A percentile compares a stretch with the other conserved stretches of the same genome.
Conservation (phyloP, 2,797 vertebrate species). For the Carcharodon carcharias region DNA sequence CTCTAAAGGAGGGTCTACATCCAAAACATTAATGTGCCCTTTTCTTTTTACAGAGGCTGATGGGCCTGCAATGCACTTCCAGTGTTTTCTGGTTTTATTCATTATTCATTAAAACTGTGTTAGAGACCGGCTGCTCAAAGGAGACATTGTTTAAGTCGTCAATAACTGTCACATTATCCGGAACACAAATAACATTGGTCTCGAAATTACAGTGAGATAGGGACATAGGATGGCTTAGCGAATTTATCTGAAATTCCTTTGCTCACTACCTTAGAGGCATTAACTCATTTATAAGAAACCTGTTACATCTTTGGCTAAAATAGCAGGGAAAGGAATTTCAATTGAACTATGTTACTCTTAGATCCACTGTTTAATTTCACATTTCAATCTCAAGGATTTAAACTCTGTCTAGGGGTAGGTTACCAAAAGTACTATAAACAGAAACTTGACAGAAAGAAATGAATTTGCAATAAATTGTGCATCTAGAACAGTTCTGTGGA, state of each 20-base stretch:
- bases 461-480: not conserved
- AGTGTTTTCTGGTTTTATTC: not conserved
- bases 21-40: not conserved
- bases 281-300: not conserved
- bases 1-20: not conserved
- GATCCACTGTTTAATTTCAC: not conserved
- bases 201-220: not conserved
- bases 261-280: not conserved
- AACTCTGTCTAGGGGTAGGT: not conserved
- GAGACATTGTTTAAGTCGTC: not conserved
- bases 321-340: not conserved
- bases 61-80: not conserved
- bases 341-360: not conserved
- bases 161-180: conserved; percentile 3
- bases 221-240: not conserved
- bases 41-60: not conserved
- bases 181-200: not conserved
- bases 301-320: not conserved
- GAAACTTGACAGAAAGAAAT: not conserved
- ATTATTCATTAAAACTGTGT: conserved; percentile 24
- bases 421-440: not conserved
- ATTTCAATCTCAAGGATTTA: not conserved
- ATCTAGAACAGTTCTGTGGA: not conserved
- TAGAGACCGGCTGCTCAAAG: not conserved
- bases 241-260: not conserved